Base-by-base conservation (phyloP, 2,888 invertebrate genomes). In the Standfussiana lucernea region DNA sequence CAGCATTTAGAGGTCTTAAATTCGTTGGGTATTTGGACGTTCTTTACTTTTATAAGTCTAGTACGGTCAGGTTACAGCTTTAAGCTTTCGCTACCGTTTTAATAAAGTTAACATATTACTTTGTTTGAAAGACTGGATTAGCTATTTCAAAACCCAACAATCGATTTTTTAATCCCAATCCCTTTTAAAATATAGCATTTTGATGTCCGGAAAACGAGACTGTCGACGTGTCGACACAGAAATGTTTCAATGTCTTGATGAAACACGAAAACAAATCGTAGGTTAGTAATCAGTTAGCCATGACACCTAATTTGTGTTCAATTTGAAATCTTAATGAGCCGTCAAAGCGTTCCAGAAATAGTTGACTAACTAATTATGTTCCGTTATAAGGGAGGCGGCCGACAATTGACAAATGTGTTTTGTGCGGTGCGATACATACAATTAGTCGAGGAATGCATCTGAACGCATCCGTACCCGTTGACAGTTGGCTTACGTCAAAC, bases 311-410 rank as follows among this genome's bases (percentile, higher is more conserved):
- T 96, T 96, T 96, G 96, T 96, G 95, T 96, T 93, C 96, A 94
- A 96, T 96, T 95, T 95, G 94, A 95, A 95, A 95, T 94, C 93
- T 95, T 96, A 96, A 96, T 96, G 95, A 96, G 95, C 96, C 95
- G 96, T 96, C 96, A 96, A 95, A 95, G 95, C 93, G 95, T 91
- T 94, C 95, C 95, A 86, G 93, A 94, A 96, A 96, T 96, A 96
- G 93, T 90, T 91, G 83, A 89, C 90, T 94, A 93, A 96, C 95
- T 96, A 96, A 96, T 96, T 96, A 95, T 89, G 92, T 92, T 89
- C 91, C 91, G 92, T 93, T 93, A 93, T 91, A 92, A 92, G 92
- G 92, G 92, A 86, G 92, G 91, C 83, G 89, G 90, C 93, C 95
- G 96, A 95, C 96, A 96, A 96, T 96, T 96, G 96, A 96, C 94